phyloP scores from a whole-genome alignment of 1,140 invertebrate species.

The Drosophila serrata region DNA sequence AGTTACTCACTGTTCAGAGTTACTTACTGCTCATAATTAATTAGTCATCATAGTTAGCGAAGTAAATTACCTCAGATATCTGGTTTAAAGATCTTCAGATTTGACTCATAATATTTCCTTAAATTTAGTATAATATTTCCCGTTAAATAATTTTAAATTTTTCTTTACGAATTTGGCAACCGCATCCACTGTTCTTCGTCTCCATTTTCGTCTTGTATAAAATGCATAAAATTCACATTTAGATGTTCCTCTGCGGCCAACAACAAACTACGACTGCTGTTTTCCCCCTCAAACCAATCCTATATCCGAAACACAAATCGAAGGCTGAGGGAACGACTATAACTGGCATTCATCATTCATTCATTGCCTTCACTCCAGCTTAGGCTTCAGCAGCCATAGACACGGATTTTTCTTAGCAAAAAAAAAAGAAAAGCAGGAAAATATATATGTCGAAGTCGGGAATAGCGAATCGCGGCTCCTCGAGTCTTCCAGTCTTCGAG shows the following conservation, averaged over 20 bases:
- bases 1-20: no score
- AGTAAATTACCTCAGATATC: no score
- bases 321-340: conserved; percentile 20
- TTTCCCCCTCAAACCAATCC: conserved; percentile 28
- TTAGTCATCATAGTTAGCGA: no score
- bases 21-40: no score
- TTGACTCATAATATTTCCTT: no score
- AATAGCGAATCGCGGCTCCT: conserved; percentile 37
- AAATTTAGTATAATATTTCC: no score
- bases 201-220: conserved; percentile 73
- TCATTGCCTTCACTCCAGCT: conserved; percentile 54
- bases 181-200: conserved; percentile 50
- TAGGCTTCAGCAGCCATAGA: conserved; percentile 13
- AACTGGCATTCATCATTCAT: conserved; percentile 79
- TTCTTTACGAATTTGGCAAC: background rate
- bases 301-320: conserved; percentile 23
- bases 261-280: conserved; percentile 51
- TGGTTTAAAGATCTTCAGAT: no score
- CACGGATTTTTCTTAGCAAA: conserved; percentile 59
- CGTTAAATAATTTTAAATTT: background rate
- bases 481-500: conserved; percentile 46
- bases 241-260: conserved; percentile 59
- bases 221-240: conserved; percentile 81
- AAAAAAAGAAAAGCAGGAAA: background rate
- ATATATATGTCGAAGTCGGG: conserved; percentile 59